Percentiles rank a stretch among this genome's conserved stretches.
Evolutionary conservation across 2,797 vertebrate genomes (phyloP).

Genomic region (Propithecus perrieri): DNA sequence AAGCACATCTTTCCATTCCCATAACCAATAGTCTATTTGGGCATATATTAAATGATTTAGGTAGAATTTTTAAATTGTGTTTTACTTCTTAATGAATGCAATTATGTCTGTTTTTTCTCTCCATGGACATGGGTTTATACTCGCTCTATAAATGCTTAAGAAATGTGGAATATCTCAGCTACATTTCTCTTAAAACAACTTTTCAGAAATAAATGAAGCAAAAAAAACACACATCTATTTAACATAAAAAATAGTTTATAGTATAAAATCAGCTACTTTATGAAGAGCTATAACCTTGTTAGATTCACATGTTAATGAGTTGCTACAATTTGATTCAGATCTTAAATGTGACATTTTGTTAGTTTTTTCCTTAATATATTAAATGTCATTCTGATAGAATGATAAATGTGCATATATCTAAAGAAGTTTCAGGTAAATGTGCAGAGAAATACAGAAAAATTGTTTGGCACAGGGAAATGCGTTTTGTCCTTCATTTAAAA

Average conservation of each 20-base stretch:
- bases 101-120: neutral
- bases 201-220: constrained; percentile 54
- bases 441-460: constrained; percentile 72
- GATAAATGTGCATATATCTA: constrained; percentile 70
- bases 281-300: constrained; percentile 54
- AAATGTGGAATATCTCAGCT: neutral
- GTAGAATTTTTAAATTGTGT: constrained; percentile 19
- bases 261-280: constrained; percentile 54
- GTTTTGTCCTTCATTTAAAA: constrained; percentile 59
- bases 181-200: constrained; percentile 59
- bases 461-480: constrained; percentile 58
- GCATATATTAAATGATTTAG: constrained; percentile 9
- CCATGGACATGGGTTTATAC: constrained; percentile 18
- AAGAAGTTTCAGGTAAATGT: constrained; percentile 72
- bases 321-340: constrained; percentile 60
- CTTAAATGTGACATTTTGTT: constrained; percentile 68
- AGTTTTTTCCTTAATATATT: constrained; percentile 64
- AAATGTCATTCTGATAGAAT: constrained; percentile 73
- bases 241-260: constrained; percentile 59
- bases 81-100: constrained; percentile 49
- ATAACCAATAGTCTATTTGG: neutral
- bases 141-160: neutral
- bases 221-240: constrained; percentile 41
- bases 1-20: neutral
- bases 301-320: constrained; percentile 57